phyloP scores from a whole-genome alignment of 2,797 vertebrate species.

The Gymnodraco acuticeps region DNA sequence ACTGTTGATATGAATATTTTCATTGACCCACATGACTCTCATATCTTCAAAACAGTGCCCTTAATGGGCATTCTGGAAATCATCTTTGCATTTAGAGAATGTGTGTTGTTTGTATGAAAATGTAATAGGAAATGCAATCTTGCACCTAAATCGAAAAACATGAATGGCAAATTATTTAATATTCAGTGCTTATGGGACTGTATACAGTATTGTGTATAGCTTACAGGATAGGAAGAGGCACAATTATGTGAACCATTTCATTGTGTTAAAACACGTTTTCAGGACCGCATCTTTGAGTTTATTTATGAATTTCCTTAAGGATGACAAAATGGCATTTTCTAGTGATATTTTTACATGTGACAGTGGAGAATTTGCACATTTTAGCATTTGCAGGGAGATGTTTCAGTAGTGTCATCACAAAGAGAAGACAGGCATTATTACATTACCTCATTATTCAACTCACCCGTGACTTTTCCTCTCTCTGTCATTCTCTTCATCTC shows the following conservation, averaged over 20 bases:
- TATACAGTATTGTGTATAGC: neutral
- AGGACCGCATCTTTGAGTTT: neutral
- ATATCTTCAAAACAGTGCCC: slow-evolving; percentile 4
- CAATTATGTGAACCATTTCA: slow-evolving; percentile 2
- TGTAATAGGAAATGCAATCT: neutral
- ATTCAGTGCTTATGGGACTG: neutral
- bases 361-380: slow-evolving; percentile 47
- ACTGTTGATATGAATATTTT: slow-evolving; percentile 25
- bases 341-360: slow-evolving; percentile 32
- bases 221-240: neutral
- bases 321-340: slow-evolving; percentile 37
- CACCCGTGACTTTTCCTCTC: slow-evolving; percentile 46
- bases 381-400: slow-evolving; percentile 43
- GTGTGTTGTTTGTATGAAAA: slow-evolving; percentile 1
- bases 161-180: neutral
- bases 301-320: slow-evolving; percentile 11
- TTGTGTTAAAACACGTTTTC: neutral
- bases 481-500: slow-evolving; percentile 32
- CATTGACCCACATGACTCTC: neutral
- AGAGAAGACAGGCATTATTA: slow-evolving; percentile 59
- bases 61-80: slow-evolving; percentile 6
- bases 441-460: slow-evolving; percentile 75
- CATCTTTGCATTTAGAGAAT: slow-evolving; percentile 7
- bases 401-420: slow-evolving; percentile 65
- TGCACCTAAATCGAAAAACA: neutral